Evolutionary conservation across 2,797 vertebrate species (phyloP).

Genomic region (Muraenolepis orangiensis): DNA sequence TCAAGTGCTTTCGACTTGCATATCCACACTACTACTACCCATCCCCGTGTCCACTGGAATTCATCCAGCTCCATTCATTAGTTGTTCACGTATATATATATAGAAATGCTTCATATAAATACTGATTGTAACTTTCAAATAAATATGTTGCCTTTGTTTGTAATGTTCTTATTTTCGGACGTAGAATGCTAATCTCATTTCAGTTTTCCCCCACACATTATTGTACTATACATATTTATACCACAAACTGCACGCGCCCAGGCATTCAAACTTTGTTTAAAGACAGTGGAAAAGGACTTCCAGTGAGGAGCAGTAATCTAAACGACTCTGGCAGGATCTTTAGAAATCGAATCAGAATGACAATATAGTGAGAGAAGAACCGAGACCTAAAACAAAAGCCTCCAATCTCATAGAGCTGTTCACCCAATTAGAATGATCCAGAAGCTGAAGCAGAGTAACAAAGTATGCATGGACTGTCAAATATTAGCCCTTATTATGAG

Average conservation of each 20-base stretch:
- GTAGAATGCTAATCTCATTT: too few species aligned
- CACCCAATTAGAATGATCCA: constrained; percentile 67
- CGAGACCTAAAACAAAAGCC: constrained; percentile 41
- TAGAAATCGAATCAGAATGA: constrained; percentile 59
- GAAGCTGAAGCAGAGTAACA: too few species aligned
- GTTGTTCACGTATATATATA: too few species aligned
- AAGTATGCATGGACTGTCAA: too few species aligned
- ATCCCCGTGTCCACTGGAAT: too few species aligned
- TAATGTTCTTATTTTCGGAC: not conserved
- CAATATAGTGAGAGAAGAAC: too few species aligned
- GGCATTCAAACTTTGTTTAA: constrained; percentile 1
- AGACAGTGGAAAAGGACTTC: not conserved
- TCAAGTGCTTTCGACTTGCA: not conserved
- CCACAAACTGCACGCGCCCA: not conserved
- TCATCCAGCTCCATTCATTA: too few species aligned
- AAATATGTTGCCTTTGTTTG: not conserved
- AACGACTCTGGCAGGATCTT: constrained; percentile 40
- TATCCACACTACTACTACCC: not conserved
- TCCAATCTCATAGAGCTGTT: constrained; percentile 65
- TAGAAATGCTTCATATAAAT: too few species aligned
- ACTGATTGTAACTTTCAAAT: too few species aligned
- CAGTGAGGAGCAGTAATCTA: constrained; percentile 40
- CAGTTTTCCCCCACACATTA: not conserved
- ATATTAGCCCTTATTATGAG: too few species aligned
- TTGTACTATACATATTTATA: not conserved